A percentile compares a stretch with the other conserved stretches of the same genome.
phyloP scores from a whole-genome alignment of 1,140 invertebrate genomes.

The Archegozetes longisetosus region DNA sequence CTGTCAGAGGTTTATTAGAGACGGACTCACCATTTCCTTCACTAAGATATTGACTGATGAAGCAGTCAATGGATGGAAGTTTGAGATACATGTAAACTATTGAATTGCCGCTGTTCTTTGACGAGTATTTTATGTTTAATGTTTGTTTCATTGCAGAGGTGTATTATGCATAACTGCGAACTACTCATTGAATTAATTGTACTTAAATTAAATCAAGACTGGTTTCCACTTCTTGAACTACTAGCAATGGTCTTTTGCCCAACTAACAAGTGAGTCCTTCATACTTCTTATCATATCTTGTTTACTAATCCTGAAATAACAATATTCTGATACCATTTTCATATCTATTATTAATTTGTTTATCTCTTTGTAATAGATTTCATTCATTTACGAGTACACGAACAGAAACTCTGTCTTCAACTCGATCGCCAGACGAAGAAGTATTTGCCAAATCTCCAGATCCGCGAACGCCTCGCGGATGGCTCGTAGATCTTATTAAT shows the following conservation, averaged over 20 bases:
- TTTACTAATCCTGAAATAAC: too few species aligned
- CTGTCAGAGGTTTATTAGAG: slow-evolving; percentile 87
- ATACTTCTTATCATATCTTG: slow-evolving; percentile 24
- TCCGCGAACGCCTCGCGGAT: slow-evolving; percentile 44
- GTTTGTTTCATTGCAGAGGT: slow-evolving; percentile 36
- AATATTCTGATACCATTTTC: too few species aligned
- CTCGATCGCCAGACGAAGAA: slow-evolving; percentile 48
- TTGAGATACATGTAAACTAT: slow-evolving; percentile 65
- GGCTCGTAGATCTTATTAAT: slow-evolving; percentile 92
- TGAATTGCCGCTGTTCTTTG: background rate
- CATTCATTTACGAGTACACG: slow-evolving; percentile 76
- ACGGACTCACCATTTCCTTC: slow-evolving; percentile 85
- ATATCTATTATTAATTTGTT: slow-evolving; percentile 2
- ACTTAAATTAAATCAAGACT: slow-evolving; percentile 73
- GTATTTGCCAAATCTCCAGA: slow-evolving; percentile 57
- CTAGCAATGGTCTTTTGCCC: slow-evolving; percentile 85
- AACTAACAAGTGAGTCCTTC: slow-evolving; percentile 55
- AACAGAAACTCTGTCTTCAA: slow-evolving; percentile 59
- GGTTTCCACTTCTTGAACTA: slow-evolving; percentile 79
- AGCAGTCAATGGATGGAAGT: slow-evolving; percentile 92
- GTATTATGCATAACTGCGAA: slow-evolving; percentile 82
- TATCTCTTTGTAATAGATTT: slow-evolving; percentile 43
- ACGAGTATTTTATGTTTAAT: background rate
- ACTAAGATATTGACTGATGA: slow-evolving; percentile 96
- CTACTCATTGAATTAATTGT: slow-evolving; percentile 81